Base-by-base conservation (phyloP, 2,888 invertebrate species). In the Lacanobia oleracea region DNA sequence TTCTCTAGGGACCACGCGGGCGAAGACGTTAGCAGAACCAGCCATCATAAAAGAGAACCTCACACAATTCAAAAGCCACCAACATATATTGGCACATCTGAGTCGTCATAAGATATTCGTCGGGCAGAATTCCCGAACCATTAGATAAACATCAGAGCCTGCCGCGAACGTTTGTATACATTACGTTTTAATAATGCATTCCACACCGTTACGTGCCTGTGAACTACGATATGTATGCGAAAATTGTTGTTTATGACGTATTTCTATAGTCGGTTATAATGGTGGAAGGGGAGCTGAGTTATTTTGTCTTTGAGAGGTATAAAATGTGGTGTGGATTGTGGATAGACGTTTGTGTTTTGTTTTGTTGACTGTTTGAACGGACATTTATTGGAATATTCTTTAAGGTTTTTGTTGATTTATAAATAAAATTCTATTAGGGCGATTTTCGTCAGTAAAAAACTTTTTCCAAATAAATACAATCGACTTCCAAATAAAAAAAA, bases 141-240 rank as follows among this genome's bases (percentile, higher is more conserved):
- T 61, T 69, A 78, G 82, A 86, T 86, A 86, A 67, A 72, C 80
- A 81, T 75, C 80, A 81, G 71, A 54, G 72, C 51, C 18, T 57
- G 70, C 67, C 66, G 71, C 69, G 48, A 65, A 69, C 69, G 77
- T 77, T 76, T 77, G 81, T 77, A 78, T 84, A 86, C 82, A 87
- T 85, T 85, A 77, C 75, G 68, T 80, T 84, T 86, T 84, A 87
- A 86, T 87, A 87, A 86, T 87, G 84, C 85, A 87, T 87, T 82
- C 85, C 65, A 67, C 33, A 79, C 84, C 79, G 82, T 86, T 85
- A 82, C 64, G 48, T 72, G 51, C 33, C 50, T 61, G 50, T 70
- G 75, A 81, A 56, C 18, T 73, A 73, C 75, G 84, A 82, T 82
- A 82, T 80, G 57, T 82, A 80, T 80, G 82, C 80, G 79, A 80